Base-by-base conservation (phyloP, 1,140 invertebrate genomes). In the Trichonephila inaurata region DNA sequence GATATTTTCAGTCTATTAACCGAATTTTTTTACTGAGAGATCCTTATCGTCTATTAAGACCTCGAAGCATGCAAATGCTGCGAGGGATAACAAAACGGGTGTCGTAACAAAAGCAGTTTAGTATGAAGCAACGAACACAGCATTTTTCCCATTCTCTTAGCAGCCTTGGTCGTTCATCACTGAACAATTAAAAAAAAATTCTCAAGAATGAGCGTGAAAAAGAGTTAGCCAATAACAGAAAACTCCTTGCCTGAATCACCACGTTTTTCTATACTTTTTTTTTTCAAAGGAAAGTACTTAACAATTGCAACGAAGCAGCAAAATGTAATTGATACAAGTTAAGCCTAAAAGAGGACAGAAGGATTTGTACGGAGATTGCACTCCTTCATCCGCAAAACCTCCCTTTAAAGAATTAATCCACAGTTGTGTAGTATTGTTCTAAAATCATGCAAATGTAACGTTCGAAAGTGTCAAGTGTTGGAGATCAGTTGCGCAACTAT, bases 121-220 rank as follows among this genome's bases (percentile, higher is more conserved):
- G 2, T 16, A 12, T 33, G 33, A 18, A 33, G 69, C 12, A 77
- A 77, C 18, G 24, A 18, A 12, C 4, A 7, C 4, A 7, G 28
- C 69, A 18, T 77, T 77, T 77, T 77, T 19, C 16, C 69, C 28
- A 16, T 77, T 33, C 7, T 24, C 18, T 28, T 62, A 18, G 14
- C 28, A 28, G 28, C 69, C 69, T 77, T 77, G 69, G 69, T 77
- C 69, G 69, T 19, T 77, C 69, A 77, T 77, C 69, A 33, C 69
- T 77, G 69, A 77, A 33, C 69, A 77, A 77, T 77, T 77, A 77
- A 77, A 77, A 77, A 77, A 24, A 69, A 77, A 19, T 77, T 33
- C 21, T 51, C 51, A 12, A n/a, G 24, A 69, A 28, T 28, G 69
- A 40, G 69, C 69, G 5, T 77, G 28, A 4, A 77, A 40, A 40